A percentile compares a stretch with the other conserved stretches of the same genome.
Conservation (phyloP, 2,113 vertebrate genomes). For the Myrmophylax atrothorax region DNA sequence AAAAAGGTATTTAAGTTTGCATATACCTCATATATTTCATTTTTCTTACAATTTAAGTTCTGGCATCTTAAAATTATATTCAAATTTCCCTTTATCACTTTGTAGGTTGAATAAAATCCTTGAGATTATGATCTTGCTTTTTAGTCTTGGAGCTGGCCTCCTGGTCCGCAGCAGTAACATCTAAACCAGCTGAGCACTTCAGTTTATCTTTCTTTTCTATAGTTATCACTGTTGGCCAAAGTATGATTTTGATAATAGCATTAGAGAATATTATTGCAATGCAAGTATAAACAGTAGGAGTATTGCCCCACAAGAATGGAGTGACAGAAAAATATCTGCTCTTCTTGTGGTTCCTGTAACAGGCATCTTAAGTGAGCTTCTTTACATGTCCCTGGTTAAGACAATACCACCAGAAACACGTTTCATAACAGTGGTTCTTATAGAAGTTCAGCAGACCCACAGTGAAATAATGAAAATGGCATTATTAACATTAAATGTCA, state of each 20-base stretch:
- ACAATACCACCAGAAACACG: constrained; percentile 29
- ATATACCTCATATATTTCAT: background rate
- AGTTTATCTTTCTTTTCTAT: background rate
- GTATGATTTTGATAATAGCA: background rate
- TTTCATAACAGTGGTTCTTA: constrained; percentile 34
- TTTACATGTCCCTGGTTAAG: background rate
- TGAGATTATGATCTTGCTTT: background rate
- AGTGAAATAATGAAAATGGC: constrained; percentile 49
- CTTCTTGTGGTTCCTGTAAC: background rate
- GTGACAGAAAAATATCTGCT: background rate
- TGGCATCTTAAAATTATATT: background rate
- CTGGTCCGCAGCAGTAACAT: background rate
- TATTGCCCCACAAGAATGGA: background rate
- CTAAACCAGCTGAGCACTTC: background rate
- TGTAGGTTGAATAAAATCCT: background rate
- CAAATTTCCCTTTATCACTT: background rate
- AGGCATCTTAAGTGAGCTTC: background rate
- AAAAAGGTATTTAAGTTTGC: background rate
- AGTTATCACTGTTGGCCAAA: background rate
- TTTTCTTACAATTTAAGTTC: background rate
- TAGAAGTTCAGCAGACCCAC: constrained; percentile 31
- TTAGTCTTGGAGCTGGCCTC: background rate
- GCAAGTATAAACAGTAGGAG: background rate
- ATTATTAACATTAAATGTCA: constrained; percentile 67
- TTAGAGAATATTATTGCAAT: background rate